These are phyloP conservation scores for Sinodicranocentrus sp. DNA, from an alignment of 2,888 invertebrate genomes.

Conservation along the genomic window DNA sequence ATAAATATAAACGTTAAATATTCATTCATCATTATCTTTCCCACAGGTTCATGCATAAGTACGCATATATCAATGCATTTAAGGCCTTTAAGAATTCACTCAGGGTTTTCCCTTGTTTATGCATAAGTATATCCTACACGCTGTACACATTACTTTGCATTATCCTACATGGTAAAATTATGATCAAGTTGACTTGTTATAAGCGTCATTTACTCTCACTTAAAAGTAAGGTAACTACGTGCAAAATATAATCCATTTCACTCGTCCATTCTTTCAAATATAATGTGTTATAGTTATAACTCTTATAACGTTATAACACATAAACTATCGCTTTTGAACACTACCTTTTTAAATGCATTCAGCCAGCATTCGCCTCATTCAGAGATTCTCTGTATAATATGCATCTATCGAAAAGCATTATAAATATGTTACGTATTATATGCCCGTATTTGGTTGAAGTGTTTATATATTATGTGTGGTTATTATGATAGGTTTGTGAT, in stretches of 20 bases:
- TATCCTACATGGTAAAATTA: no score
- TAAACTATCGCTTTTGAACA: not conserved
- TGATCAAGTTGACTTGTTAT: no score
- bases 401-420: slow-evolving; percentile 26
- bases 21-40: slow-evolving; percentile 32
- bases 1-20: slow-evolving; percentile 46
- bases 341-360: no score
- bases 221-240: no score
- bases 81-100: no score
- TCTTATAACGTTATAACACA: no score
- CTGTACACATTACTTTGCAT: no score
- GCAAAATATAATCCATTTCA: slow-evolving; percentile 32
- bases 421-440: slow-evolving; percentile 48
- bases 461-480: slow-evolving; percentile 63
- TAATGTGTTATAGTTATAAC: no score
- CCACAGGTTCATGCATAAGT: not conserved
- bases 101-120: no score
- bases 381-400: not conserved
- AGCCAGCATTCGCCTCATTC: no score
- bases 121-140: no score
- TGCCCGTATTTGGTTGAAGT: slow-evolving; percentile 62
- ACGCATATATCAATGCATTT: not conserved
- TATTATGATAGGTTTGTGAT: slow-evolving; percentile 63
- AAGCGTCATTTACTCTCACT: no score
- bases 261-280: not conserved